phyloP scores from a whole-genome alignment of 2,113 vertebrate species.

The Strigops habroptila region DNA sequence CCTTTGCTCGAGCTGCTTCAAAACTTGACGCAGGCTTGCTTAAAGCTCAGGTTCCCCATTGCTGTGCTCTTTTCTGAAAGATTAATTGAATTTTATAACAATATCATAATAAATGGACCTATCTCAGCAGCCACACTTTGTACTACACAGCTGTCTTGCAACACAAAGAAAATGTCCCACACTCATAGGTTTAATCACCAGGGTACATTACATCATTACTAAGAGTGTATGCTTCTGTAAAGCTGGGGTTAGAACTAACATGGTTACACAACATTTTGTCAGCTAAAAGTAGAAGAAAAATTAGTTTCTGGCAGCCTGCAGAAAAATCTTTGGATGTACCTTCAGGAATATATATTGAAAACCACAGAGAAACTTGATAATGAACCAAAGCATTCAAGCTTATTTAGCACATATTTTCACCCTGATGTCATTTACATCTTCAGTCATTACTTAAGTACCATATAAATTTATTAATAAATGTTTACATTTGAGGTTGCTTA shows the following conservation, averaged over 20 bases:
- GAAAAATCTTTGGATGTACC: not conserved
- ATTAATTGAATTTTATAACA: not conserved
- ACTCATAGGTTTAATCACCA: not conserved
- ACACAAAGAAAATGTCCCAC: not conserved
- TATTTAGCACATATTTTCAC: not conserved
- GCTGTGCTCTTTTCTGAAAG: not conserved
- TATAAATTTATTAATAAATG: not conserved
- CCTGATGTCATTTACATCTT: not conserved
- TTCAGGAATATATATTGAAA: not conserved
- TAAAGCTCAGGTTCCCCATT: not conserved
- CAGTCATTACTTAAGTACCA: not conserved
- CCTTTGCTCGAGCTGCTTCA: not conserved
- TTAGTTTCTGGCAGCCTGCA: not conserved
- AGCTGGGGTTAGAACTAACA: not conserved
- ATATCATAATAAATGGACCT: not conserved
- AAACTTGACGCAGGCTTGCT: not conserved
- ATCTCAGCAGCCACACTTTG: not conserved
- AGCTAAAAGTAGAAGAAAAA: not conserved
- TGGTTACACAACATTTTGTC: not conserved
- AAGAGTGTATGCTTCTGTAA: not conserved
- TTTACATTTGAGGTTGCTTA: not conserved
- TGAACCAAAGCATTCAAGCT: not conserved
- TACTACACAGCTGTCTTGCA: fast-evolving
- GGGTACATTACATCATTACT: not conserved
- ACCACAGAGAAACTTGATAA: not conserved